Base-by-base conservation (phyloP, 2,888 invertebrate species). In the Erynnis tages region DNA sequence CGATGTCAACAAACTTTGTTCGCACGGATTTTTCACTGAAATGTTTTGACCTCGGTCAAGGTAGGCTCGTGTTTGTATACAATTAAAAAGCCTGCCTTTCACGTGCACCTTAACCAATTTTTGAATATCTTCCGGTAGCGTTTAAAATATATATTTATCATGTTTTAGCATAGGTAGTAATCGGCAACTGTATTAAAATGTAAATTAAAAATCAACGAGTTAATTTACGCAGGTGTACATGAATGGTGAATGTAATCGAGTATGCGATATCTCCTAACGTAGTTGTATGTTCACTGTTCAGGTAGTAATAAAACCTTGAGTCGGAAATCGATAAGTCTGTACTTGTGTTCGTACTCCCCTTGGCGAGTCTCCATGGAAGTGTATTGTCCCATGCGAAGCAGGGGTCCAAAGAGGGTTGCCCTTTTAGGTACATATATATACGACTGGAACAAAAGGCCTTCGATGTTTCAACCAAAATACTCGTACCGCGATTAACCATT, bases 1-100 rank as follows among this genome's bases (percentile, higher is more conserved):
- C 27, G 27, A 14, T 70, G 74, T 75, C 77, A 75, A 76, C 71
- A 76, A 79, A 76, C 71, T 72, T 55, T 41, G 38, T 48, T 30
- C 23, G 30, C 7, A 10, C 25, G 41, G 25, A 38, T 34, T 49
- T 50, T 34, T 34, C 21, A 11, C 16, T 16, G 16, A 10, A 16
- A 25, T 23, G 17, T 34, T 32, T 17, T 49, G 49, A 34, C 34
- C 32, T 34, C 14, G 30, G 16, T 34, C 32, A 41, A 41, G 11
- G 49, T 32, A 23, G 16, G 17, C 25, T 34, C 13, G 16, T 13
- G 34, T 32, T 43, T 41, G 27, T 48, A 37, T 29, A 40, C 19
- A 43, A 43, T 19, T 11, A 32, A 10, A 10, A 40, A 25, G 23
- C n/a, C 23, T 23, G 35, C 35, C 47, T 49, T 50, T 48, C 50